Conservation (phyloP, 2,797 vertebrate genomes). For the Aphelocoma californica region DNA sequence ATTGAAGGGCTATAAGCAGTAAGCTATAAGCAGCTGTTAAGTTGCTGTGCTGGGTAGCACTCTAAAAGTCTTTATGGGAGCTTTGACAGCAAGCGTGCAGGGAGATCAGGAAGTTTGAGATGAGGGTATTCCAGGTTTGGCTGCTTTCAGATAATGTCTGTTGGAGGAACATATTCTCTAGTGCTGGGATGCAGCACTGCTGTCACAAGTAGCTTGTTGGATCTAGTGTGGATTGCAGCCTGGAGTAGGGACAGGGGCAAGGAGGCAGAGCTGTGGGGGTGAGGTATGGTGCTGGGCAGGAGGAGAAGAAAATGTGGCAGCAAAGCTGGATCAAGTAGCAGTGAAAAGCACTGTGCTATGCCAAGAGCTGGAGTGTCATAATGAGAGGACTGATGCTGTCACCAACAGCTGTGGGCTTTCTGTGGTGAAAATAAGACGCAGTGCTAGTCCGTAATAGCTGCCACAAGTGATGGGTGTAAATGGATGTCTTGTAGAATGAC, state of each 20-base stretch:
- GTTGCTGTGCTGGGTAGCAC: rapidly evolving
- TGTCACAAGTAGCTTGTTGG: background rate
- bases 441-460: background rate
- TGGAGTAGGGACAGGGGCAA: rapidly evolving
- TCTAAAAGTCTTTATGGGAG: rapidly evolving
- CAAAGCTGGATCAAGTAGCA: background rate
- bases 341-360: background rate
- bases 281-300: rapidly evolving
- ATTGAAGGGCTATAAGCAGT: background rate
- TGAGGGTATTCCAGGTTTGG: background rate
- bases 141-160: background rate
- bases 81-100: background rate
- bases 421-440: background rate
- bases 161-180: background rate
- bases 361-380: background rate
- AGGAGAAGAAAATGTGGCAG: background rate
- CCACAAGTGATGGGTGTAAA: background rate
- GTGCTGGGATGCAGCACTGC: rapidly evolving
- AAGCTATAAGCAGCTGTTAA: background rate
- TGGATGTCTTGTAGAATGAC: background rate
- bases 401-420: background rate
- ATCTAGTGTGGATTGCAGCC: background rate
- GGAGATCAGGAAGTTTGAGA: background rate
- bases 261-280: background rate
- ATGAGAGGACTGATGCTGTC: background rate